A percentile compares a stretch with the other conserved stretches of the same genome.
phyloP scores from a whole-genome alignment of 2,888 invertebrate genomes.

The Pristionchus fissidentatus region DNA sequence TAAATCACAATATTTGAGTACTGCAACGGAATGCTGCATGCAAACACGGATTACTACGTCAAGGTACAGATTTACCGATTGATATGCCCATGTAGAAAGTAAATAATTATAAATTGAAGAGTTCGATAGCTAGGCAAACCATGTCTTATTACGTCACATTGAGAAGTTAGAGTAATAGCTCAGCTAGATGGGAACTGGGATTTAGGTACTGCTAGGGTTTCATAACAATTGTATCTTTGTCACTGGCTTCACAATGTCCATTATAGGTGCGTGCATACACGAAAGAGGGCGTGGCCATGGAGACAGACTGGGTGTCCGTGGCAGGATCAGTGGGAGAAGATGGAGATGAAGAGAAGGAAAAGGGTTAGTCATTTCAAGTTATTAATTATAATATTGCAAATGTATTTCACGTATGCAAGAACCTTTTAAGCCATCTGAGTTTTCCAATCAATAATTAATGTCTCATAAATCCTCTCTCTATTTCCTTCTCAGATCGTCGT shows the following conservation, averaged over 20 bases:
- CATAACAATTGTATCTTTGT: background rate
- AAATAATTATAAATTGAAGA: too few species aligned
- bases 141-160: too few species aligned
- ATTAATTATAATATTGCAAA: background rate
- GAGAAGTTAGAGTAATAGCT: too few species aligned
- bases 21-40: slow-evolving; percentile 71
- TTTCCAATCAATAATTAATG: background rate
- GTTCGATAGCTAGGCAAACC: too few species aligned
- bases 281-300: slow-evolving; percentile 71
- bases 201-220: too few species aligned
- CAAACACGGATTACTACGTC: slow-evolving; percentile 70
- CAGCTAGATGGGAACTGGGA: too few species aligned
- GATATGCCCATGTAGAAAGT: too few species aligned
- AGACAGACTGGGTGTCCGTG: slow-evolving; percentile 71
- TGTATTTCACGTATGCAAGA: background rate
- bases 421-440: background rate
- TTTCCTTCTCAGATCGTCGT: slow-evolving; percentile 60
- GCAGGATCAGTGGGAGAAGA: slow-evolving; percentile 59
- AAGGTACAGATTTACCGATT: slow-evolving; percentile 51
- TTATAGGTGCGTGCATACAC: slow-evolving; percentile 68
- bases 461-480: background rate
- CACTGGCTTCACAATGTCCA: background rate
- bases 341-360: slow-evolving; percentile 54
- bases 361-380: slow-evolving; percentile 52
- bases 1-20: slow-evolving; percentile 56